Base-by-base conservation (phyloP, 2,888 invertebrate genomes). In the Caenorhabditis sinica region DNA sequence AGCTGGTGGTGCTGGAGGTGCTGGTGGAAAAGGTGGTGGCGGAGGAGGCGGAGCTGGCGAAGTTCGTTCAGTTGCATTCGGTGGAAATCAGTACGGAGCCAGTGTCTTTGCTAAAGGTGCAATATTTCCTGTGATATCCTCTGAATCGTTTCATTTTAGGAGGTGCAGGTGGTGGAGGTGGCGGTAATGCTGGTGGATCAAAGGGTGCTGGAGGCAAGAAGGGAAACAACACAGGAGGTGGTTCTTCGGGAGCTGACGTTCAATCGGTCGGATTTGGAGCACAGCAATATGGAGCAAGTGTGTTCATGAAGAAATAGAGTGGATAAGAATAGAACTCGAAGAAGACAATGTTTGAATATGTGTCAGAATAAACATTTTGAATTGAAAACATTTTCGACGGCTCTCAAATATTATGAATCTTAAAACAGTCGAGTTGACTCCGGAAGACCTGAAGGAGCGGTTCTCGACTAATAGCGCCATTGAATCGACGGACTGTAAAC, bases 241-340 rank as follows among this genome's bases (percentile, higher is more conserved):
- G 60, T 20, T 13, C 30, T n/a, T 58, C 75, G 33, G 74, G 74
- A 23, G 79, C 74, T 25, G 84, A 74, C 0, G 72, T 49, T 25
- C 51, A 71, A 49, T 82, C 82, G 9, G 71, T 72, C 15, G 76
- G 56, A 23, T 76, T 82, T 13, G 82, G 82, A 33, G 75, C 63
- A 8, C 51, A 61, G 4, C 45, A 71, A 40, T 74, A 51, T 23
- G 76, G 76, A 15, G 76, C 36, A 25, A 76, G 76, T 72, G 82
- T 82, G 23, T 80, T 58, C 68, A 49, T 58, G 58, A 56, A 30
- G n/a, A 79, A 71, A 53, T 79, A 36, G 58, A 43, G 51, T 20
- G 23, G 40, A 25, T 28, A 3, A 25, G 8, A 20, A 30, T 2
- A 23, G 2, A 56, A 1, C 49, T 49, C 49, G 13, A 40, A 6